Evolutionary conservation across 2,797 vertebrate species (phyloP), one percentile per base, ranked within the genome.

Genomic region (Psittacula derbiana): DNA sequence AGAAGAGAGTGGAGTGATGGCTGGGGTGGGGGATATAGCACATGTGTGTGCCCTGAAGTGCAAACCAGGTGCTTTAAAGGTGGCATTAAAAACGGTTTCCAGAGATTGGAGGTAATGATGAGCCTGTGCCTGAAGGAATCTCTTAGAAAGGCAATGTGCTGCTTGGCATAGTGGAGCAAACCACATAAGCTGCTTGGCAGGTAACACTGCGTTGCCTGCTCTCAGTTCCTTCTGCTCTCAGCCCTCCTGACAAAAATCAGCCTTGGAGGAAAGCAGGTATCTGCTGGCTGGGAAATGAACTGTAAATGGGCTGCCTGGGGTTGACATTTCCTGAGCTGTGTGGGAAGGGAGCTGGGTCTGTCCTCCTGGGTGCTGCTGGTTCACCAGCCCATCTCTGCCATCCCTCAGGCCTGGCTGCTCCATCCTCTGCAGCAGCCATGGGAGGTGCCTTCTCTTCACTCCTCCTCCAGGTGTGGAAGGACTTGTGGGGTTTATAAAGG

Each of bases 361-460:
- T 47, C 66, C 57, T 84, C 40, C 83, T 36, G 70, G 50, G 24
- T n/a, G 43, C 79, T 76, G 79, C 71, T 49, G 18, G 8, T 61
- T 81, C 52, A 10, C 20, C 65, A 27, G 31, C 24, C 25, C 11
- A 9, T 15, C 43, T 31, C 30, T 25, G 57, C 33, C 8, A 3
- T 33, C 47, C 52, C 30, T 36, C 7, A 1, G 62, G 30, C 44
- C n/a, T 18, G 18, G 40, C 53, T 14, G 16, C 6, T 3, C 46
- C 0, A 0, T 44, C n/a, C 61, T 31, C 44, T 30, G 69, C 2
- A 1, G 31, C 20, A 33, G 20, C 69, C 46, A 1, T 8, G 23
- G 76, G 41, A 88, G 62, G 24, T 64, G 58, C 74, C 16, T 38
- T 18, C 80, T 71, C 28, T 62, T 40, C 4, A 1, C 41, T 43